Evolutionary conservation across 2,888 invertebrate genomes (phyloP).

Genomic region (Ennomos fuscantarius): DNA sequence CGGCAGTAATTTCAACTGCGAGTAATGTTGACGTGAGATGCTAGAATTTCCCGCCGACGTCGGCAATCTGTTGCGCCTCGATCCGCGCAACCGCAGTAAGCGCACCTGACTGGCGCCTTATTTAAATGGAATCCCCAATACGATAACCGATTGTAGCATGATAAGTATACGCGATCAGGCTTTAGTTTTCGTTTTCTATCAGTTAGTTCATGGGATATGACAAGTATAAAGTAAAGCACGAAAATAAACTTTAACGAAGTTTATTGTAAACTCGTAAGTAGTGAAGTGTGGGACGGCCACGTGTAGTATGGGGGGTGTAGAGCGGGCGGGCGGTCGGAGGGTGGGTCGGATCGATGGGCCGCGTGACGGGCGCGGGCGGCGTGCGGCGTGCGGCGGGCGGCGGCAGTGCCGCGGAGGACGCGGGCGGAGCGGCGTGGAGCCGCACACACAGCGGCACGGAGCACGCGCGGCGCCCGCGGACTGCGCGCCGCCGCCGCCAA

Average conservation of each 20-base stretch:
- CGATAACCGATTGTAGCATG: neutral
- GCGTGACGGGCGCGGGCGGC: conserved; percentile 58
- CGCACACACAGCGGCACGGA: conserved; percentile 65
- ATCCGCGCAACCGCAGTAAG: conserved; percentile 66
- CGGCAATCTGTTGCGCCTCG: conserved; percentile 77
- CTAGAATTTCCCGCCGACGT: conserved; percentile 76
- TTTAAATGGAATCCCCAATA: conserved; percentile 51
- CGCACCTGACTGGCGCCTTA: conserved; percentile 47
- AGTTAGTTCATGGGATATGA: neutral
- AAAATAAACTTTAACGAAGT: conserved; percentile 21
- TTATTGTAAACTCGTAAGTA: conserved; percentile 14
- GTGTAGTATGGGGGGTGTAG: conserved; percentile 51
- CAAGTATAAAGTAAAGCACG: neutral
- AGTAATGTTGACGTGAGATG: conserved; percentile 60
- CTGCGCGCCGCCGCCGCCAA: conserved; percentile 66
- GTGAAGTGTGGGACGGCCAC: conserved; percentile 49
- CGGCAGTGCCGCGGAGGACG: conserved; percentile 79
- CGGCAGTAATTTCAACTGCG: conserved; percentile 60
- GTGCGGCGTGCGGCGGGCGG: conserved; percentile 59
- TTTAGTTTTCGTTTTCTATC: neutral
- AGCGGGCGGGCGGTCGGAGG: conserved; percentile 61
- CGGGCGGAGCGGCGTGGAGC: conserved; percentile 79
- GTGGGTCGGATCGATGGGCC: conserved; percentile 65
- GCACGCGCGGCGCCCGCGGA: conserved; percentile 72
- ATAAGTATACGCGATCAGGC: neutral